Percentiles rank a stretch among this genome's conserved stretches.
phyloP scores from a whole-genome alignment of 1,140 invertebrate genomes.

The Tetranychus urticae region DNA sequence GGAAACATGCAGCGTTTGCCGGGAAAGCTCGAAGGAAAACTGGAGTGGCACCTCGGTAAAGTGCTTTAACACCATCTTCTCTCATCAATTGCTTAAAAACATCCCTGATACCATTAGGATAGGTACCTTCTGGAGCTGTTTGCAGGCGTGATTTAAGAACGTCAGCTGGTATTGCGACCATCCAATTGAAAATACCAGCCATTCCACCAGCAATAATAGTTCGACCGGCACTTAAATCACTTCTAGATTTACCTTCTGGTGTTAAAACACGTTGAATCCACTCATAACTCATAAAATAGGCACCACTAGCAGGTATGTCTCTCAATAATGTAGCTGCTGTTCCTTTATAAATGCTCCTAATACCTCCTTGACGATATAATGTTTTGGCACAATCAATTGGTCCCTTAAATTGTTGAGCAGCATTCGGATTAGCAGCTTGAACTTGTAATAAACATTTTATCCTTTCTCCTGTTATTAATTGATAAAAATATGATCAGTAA shows the following conservation, averaged over 20 bases:
- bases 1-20: constrained; percentile 74
- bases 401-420: constrained; percentile 48
- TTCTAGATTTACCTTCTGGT: constrained; percentile 26
- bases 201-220: constrained; percentile 81
- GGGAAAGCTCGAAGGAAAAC: constrained; percentile 75
- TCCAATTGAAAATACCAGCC: constrained; percentile 90
- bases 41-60: constrained; percentile 60
- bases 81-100: constrained; percentile 52
- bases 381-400: constrained; percentile 75
- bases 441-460: constrained; percentile 91
- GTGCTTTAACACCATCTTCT: constrained; percentile 46
- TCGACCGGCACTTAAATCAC: constrained; percentile 34
- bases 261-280: constrained; percentile 46
- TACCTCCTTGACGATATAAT: constrained; percentile 75
- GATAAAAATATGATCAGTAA: background rate
- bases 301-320: constrained; percentile 86
- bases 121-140: constrained; percentile 72
- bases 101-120: constrained; percentile 60
- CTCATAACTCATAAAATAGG: constrained; percentile 95
- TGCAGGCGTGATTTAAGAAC: constrained; percentile 90
- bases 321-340: constrained; percentile 57
- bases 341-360: constrained; percentile 80
- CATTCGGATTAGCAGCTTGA: constrained; percentile 8
- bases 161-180: constrained; percentile 85
- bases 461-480: constrained; percentile 36